Percentiles rank a stretch among this genome's conserved stretches.
Evolutionary conservation across 2,888 invertebrate species (phyloP).

Genomic region (Tenodera sinensis): DNA sequence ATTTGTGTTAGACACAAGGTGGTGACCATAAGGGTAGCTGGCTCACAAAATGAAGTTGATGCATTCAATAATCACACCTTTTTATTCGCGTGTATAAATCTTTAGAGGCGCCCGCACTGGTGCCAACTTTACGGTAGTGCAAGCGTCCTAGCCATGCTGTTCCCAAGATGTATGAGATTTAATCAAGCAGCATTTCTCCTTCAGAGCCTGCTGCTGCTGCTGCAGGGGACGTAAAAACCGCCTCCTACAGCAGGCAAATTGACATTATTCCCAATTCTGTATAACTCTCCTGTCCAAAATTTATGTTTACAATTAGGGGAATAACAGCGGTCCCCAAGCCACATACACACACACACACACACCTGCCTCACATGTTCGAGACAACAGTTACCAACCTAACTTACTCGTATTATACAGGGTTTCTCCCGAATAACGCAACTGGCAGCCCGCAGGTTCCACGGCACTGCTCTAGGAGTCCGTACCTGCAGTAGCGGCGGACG

Average conservation of each 20-base stretch:
- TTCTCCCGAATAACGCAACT: too few species aligned
- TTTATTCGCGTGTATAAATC: not conserved
- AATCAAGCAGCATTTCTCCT: not conserved
- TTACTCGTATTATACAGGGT: too few species aligned
- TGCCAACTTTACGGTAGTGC: not conserved
- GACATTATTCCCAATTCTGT: not conserved
- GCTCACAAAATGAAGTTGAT: too few species aligned
- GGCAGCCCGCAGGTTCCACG: too few species aligned
- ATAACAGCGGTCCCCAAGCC: not conserved
- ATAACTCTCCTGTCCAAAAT: not conserved
- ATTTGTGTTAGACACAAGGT: too few species aligned
- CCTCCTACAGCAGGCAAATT: not conserved
- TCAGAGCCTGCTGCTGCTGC: not conserved
- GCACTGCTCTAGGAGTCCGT: too few species aligned
- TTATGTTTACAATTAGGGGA: not conserved
- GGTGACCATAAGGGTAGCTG: too few species aligned
- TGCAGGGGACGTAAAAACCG: not conserved
- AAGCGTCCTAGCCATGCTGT: not conserved
- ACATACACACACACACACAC: too few species aligned
- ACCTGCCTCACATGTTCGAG: too few species aligned
- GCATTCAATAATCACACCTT: not conserved
- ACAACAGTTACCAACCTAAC: too few species aligned
- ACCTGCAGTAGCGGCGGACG: too few species aligned
- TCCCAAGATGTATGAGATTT: not conserved
- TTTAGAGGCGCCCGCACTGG: not conserved